These are phyloP conservation scores for Enoplolaimus lenunculus DNA, from an alignment of 2,888 invertebrate genomes.

Conservation along the genomic window DNA sequence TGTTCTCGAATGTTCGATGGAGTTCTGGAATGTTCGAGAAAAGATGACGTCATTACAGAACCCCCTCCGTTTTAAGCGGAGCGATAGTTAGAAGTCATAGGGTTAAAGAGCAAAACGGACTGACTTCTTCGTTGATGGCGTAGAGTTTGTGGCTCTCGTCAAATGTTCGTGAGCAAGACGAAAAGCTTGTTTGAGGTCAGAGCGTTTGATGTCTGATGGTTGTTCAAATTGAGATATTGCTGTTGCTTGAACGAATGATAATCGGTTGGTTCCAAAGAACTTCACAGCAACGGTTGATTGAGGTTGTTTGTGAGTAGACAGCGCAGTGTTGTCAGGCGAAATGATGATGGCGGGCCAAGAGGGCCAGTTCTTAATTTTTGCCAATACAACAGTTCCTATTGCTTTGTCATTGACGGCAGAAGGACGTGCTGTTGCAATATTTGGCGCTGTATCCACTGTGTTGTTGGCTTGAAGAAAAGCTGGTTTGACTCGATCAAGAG, in stretches of 20 bases:
- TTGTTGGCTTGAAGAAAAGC: background rate
- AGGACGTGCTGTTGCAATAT: background rate
- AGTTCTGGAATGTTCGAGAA: too few relatives aligned
- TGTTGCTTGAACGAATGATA: background rate
- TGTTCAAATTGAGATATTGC: background rate
- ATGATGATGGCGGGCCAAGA: background rate
- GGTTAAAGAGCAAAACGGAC: too few relatives aligned
- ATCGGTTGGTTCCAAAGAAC: background rate
- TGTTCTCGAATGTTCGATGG: too few relatives aligned
- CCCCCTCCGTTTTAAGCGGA: too few relatives aligned
- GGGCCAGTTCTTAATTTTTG: background rate
- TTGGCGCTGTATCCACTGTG: background rate
- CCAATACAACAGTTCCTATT: background rate
- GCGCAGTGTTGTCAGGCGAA: background rate
- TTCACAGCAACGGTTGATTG: background rate
- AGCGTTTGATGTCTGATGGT: background rate
- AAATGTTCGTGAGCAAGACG: too few relatives aligned
- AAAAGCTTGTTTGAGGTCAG: background rate
- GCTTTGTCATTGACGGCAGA: background rate
- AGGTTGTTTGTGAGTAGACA: background rate
- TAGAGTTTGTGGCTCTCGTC: too few relatives aligned
- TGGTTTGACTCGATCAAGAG: constrained; percentile 13
- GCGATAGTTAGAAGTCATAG: too few relatives aligned
- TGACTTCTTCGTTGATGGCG: too few relatives aligned
- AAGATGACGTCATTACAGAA: too few relatives aligned